Conservation (phyloP, 2,888 invertebrate species). For the Lomographa bimaculata region DNA sequence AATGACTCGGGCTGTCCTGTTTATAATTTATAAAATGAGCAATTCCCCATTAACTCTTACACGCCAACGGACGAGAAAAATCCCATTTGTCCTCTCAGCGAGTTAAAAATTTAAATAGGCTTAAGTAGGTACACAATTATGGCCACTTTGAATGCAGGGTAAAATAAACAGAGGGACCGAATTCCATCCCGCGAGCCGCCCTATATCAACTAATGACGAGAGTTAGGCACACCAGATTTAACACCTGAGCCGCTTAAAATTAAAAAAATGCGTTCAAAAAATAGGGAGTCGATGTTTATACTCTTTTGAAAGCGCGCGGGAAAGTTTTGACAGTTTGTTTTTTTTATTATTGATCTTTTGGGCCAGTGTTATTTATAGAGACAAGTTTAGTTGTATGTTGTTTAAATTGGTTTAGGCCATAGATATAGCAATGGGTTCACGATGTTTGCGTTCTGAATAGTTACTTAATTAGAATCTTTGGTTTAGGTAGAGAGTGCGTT, state of each 20-base stretch:
- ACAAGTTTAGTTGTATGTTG: no score
- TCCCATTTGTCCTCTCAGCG: slow-evolving; percentile 31
- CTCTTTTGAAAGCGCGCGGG: slow-evolving; percentile 7
- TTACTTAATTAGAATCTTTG: no score
- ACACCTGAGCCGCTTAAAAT: slow-evolving; percentile 61
- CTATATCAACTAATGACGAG: slow-evolving; percentile 70
- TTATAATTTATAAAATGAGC: neutral
- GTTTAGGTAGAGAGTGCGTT: no score
- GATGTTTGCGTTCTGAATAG: no score
- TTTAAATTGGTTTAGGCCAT: no score
- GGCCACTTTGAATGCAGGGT: slow-evolving; percentile 53
- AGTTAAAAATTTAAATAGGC: slow-evolving; percentile 53
- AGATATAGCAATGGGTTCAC: no score
- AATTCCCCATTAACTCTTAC: slow-evolving; percentile 27
- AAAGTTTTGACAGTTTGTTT: neutral
- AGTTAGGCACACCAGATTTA: slow-evolving; percentile 55
- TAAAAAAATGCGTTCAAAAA: slow-evolving; percentile 30
- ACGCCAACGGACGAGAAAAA: slow-evolving; percentile 30
- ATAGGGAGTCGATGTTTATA: slow-evolving; percentile 18
- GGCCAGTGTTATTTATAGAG: slow-evolving; percentile 1
- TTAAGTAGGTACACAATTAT: slow-evolving; percentile 60
- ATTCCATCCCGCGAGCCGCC: slow-evolving; percentile 42
- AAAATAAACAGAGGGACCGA: slow-evolving; percentile 61
- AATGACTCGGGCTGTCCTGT: no score
- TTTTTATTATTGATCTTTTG: neutral